Percentiles rank a stretch among this genome's conserved stretches.
Conservation (phyloP, 2,113 vertebrate species). For the Mobula hypostoma region DNA sequence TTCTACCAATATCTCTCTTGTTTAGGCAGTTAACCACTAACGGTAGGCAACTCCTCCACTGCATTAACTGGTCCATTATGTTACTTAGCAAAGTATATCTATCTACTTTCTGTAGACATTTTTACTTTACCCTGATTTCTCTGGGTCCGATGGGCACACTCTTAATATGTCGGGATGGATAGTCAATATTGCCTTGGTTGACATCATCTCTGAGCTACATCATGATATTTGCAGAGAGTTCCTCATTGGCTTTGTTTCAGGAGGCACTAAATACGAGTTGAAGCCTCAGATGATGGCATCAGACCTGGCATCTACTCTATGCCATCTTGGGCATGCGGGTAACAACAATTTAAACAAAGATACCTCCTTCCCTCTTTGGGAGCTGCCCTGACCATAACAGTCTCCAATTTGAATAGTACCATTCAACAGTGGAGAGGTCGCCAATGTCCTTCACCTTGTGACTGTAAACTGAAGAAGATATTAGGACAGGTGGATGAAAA, state of each 20-base stretch:
- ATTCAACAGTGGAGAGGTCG: too few species aligned
- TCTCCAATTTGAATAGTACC: too few species aligned
- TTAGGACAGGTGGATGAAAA: neutral
- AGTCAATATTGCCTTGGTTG: neutral
- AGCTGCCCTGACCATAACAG: neutral
- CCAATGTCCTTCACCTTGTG: too few species aligned
- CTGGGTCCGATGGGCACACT: neutral
- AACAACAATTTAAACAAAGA: too few species aligned
- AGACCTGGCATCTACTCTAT: neutral
- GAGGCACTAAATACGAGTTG: too few species aligned
- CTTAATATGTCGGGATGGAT: neutral
- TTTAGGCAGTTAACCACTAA: too few species aligned
- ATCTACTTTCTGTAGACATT: too few species aligned
- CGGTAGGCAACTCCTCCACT: too few species aligned
- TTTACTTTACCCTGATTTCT: neutral
- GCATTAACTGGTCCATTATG: too few species aligned
- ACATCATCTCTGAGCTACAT: neutral
- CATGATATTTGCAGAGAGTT: neutral
- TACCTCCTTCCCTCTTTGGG: too few species aligned
- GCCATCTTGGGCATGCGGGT: neutral
- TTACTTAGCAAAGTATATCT: too few species aligned
- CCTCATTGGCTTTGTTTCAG: too few species aligned
- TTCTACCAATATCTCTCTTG: neutral
- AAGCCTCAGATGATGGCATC: neutral
- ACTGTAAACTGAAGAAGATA: neutral